Evolutionary conservation across 2,797 vertebrate genomes (phyloP).

Genomic region (Myotis daubentonii): DNA sequence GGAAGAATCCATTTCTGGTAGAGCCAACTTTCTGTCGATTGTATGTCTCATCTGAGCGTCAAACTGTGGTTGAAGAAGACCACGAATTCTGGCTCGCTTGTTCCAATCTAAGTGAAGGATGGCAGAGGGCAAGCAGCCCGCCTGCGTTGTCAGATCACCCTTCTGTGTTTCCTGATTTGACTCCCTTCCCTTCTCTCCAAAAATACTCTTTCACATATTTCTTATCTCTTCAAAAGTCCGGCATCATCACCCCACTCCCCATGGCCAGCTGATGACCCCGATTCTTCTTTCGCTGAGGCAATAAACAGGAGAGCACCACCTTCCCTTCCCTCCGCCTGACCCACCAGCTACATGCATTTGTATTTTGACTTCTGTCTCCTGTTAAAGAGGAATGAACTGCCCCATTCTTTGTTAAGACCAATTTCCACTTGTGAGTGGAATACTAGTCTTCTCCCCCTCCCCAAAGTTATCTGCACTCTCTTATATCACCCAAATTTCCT

Average conservation of each 20-base stretch:
- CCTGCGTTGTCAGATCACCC: fast-evolving
- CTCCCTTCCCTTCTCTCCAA: neutral
- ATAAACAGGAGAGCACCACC: neutral
- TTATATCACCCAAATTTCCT: neutral
- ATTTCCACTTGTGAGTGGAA: neutral
- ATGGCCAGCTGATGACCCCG: neutral
- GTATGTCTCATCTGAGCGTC: neutral
- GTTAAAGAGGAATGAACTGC: neutral
- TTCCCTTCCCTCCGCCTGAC: neutral
- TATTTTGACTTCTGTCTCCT: neutral
- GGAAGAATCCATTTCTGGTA: neutral
- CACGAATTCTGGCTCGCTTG: fast-evolving
- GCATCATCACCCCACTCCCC: neutral
- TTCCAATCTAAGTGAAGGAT: neutral
- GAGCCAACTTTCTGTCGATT: neutral
- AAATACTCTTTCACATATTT: neutral
- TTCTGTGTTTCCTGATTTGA: neutral
- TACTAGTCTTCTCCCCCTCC: neutral
- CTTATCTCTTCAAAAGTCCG: neutral
- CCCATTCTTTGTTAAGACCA: neutral
- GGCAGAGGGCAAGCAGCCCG: neutral
- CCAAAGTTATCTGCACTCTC: neutral
- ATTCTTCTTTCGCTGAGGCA: neutral
- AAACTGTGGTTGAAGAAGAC: neutral
- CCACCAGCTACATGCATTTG: neutral